Evolutionary conservation across 2,797 vertebrate species (phyloP).

Genomic region (Cossypha heuglini): DNA sequence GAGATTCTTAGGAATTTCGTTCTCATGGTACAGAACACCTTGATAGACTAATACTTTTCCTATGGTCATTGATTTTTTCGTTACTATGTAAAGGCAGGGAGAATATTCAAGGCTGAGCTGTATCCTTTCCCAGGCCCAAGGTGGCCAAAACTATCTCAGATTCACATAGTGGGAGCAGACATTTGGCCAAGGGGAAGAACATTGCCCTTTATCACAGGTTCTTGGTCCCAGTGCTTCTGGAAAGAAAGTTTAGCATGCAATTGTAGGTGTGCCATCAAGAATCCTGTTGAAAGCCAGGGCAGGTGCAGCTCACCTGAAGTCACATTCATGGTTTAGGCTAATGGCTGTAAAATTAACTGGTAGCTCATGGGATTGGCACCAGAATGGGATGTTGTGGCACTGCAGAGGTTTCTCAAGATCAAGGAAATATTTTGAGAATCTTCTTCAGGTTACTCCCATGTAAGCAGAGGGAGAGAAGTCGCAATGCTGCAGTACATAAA

Average conservation of each 20-base stretch:
- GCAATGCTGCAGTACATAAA: background rate
- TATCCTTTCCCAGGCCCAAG: background rate
- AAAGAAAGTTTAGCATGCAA: background rate
- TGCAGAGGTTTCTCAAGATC: background rate
- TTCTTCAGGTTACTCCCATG: background rate
- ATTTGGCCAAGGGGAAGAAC: background rate
- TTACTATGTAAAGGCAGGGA: background rate
- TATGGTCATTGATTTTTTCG: background rate
- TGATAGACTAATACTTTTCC: background rate
- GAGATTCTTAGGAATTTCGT: background rate
- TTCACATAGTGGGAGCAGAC: accelerated
- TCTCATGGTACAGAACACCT: background rate
- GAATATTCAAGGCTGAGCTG: background rate
- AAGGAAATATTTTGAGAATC: background rate
- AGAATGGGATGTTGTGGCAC: background rate
- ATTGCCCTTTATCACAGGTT: background rate
- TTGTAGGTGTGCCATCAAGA: background rate
- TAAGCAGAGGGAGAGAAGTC: background rate
- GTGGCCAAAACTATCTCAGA: background rate
- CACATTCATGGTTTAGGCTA: background rate
- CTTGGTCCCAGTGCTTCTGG: background rate
- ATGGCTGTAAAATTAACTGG: background rate
- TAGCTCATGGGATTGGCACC: background rate
- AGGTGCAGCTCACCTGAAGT: background rate
- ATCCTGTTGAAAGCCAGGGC: background rate